Evolutionary conservation across 64 coral and sea anemone species (phyloP), one percentile per base, ranked within the genome.

Genomic region (Pocillopora verrucosa): DNA sequence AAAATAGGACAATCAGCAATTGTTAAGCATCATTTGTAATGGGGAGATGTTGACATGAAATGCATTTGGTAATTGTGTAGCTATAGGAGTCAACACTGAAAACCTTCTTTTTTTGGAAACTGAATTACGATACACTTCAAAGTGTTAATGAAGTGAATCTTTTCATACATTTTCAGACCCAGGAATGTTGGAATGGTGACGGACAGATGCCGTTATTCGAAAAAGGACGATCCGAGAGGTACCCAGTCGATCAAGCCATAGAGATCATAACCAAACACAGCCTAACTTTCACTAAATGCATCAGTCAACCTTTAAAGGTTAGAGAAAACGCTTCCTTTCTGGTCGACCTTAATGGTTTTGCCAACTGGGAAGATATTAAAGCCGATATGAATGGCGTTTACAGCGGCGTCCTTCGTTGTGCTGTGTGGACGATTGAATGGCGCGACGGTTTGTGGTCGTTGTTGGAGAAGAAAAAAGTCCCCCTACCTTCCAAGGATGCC

Each of bases 361-460:
- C 45, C 10, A 9, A 92, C 60, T 92, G 90, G 90, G 90, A 92
- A 78, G 90, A 87, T 58, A 36, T 87, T 16, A 92, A 91, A 25
- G 63, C 68, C 3, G 78, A 90, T 11, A 90, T 90, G 89, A 90
- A 90, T 37, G 89, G 89, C 1, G 89, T 91, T 5, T 91, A 91
- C 73, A 65, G 17, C 10, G 80, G 89, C 7, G 67, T 91, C 60
- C 80, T 91, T 1, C 51, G 80, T 11, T 91, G 80, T 85, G 72
- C 16, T 0, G 26, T 85, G 11, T 76, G 80, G 80, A 85, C 89
- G 11, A 15, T 91, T 10, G 17, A 91, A 76, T 37, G 16, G 20
- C 9, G 37, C 2, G 59, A 84, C 15, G 73, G 16, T 59, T 2
- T 41, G 12, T 82, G 80, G 69, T 63, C 57, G 9, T 74, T 25